Evolutionary conservation across 1,140 invertebrate genomes (phyloP).

Genomic region (Nephila pilipes): DNA sequence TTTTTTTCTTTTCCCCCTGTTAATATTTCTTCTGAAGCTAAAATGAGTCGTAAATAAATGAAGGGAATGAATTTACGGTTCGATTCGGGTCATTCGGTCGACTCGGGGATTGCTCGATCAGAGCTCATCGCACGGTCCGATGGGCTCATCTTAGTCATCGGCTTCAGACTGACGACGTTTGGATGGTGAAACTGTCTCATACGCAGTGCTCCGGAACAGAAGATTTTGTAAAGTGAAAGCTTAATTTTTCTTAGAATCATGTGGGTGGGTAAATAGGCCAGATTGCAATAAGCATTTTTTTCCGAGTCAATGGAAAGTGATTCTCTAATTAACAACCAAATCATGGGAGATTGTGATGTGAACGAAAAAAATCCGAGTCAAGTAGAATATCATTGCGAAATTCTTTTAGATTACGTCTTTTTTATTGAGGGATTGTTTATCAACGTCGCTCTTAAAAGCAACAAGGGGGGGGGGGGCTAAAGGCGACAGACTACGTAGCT

Average conservation of each 20-base stretch:
- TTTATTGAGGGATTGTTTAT: too few relatives aligned
- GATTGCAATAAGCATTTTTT: background rate
- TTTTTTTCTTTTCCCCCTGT: too few relatives aligned
- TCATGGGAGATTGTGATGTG: background rate
- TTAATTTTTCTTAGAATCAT: slow-evolving; percentile 17
- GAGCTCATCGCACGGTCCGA: slow-evolving; percentile 45
- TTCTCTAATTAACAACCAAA: background rate
- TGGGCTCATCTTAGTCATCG: slow-evolving; percentile 64
- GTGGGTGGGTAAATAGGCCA: slow-evolving; percentile 20
- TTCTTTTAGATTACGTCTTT: too few relatives aligned
- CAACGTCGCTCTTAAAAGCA: too few relatives aligned
- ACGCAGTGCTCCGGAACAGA: slow-evolving; percentile 35
- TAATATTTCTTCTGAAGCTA: background rate
- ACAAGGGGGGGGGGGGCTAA: too few relatives aligned
- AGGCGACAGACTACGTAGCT: too few relatives aligned
- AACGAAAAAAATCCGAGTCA: too few relatives aligned
- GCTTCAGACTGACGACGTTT: background rate
- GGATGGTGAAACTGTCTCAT: slow-evolving; percentile 39
- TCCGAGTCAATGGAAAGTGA: background rate
- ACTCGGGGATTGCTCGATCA: slow-evolving; percentile 1
- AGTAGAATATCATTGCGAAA: too few relatives aligned
- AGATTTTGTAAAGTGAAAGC: slow-evolving; percentile 50
- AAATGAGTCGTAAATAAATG: background rate
- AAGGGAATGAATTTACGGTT: background rate
- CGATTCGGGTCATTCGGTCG: slow-evolving; percentile 23